A percentile compares a stretch with the other conserved stretches of the same genome.
These are phyloP conservation scores for Tyria jacobaeae DNA, from an alignment of 2,888 invertebrate species.

Conservation along the genomic window DNA sequence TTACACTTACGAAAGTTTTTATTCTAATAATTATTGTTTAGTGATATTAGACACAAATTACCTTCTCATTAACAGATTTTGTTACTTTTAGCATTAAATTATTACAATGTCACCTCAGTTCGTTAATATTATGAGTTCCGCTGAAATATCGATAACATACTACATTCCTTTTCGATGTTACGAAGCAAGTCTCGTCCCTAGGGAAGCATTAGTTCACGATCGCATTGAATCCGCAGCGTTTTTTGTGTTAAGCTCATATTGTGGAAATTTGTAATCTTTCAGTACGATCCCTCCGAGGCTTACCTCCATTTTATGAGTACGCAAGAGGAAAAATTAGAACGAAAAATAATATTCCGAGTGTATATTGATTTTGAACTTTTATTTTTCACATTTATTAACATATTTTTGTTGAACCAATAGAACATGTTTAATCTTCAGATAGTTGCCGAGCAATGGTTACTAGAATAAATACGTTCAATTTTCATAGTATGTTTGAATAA, in stretches of 20 bases:
- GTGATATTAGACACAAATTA: too few relatives aligned
- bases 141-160: not conserved
- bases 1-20: too few relatives aligned
- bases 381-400: not conserved
- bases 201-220: constrained; percentile 19
- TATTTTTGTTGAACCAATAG: not conserved
- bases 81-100: not conserved
- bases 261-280: constrained; percentile 48
- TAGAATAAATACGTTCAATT: too few relatives aligned
- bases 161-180: not conserved
- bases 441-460: not conserved
- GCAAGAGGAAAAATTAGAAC: constrained; percentile 8
- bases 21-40: too few relatives aligned
- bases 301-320: not conserved
- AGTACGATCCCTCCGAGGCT: constrained; percentile 32
- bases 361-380: constrained; percentile 7
- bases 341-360: constrained; percentile 5
- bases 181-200: constrained; percentile 3
- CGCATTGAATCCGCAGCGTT: constrained; percentile 22
- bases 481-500: too few relatives aligned
- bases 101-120: not conserved
- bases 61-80: too few relatives aligned
- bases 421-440: not conserved
- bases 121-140: not conserved
- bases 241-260: constrained; percentile 22